Evolutionary conservation across 2,797 vertebrate genomes (phyloP).

Genomic region (Falco novaeseelandiae): DNA sequence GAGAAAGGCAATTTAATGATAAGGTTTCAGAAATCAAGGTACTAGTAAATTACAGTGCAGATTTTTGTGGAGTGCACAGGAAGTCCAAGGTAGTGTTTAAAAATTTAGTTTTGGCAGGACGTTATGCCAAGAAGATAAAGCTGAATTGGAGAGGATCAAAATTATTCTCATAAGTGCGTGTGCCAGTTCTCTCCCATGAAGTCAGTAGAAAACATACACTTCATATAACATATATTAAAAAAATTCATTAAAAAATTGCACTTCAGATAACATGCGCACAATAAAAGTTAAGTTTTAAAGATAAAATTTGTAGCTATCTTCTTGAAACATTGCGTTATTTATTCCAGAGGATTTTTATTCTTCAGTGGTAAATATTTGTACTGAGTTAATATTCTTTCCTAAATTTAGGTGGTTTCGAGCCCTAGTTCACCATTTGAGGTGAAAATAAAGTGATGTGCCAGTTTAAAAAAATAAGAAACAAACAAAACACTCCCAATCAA

Average conservation of each 20-base stretch:
- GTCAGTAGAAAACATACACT: not conserved
- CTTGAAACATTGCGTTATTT: not conserved
- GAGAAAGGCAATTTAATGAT: constrained; percentile 1
- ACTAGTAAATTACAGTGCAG: not conserved
- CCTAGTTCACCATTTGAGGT: not conserved
- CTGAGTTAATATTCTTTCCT: not conserved
- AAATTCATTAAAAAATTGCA: not conserved
- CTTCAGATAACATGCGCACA: not conserved
- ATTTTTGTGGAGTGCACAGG: not conserved
- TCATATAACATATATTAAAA: not conserved
- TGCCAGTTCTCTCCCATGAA: not conserved
- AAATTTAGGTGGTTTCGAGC: not conserved
- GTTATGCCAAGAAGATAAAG: not conserved
- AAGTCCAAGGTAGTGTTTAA: not conserved
- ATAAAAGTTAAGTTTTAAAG: not conserved
- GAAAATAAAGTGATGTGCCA: not conserved
- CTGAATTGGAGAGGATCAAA: not conserved
- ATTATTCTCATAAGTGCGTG: not conserved
- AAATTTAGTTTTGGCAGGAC: not conserved
- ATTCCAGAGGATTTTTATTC: not conserved
- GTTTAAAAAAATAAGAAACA: not conserved
- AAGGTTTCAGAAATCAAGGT: not conserved
- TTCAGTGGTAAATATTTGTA: not conserved
- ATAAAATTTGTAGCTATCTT: not conserved
- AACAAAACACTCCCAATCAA: rapidly evolving